Evolutionary conservation across 2,113 vertebrate species (phyloP).

Genomic region (Panthera leo): DNA sequence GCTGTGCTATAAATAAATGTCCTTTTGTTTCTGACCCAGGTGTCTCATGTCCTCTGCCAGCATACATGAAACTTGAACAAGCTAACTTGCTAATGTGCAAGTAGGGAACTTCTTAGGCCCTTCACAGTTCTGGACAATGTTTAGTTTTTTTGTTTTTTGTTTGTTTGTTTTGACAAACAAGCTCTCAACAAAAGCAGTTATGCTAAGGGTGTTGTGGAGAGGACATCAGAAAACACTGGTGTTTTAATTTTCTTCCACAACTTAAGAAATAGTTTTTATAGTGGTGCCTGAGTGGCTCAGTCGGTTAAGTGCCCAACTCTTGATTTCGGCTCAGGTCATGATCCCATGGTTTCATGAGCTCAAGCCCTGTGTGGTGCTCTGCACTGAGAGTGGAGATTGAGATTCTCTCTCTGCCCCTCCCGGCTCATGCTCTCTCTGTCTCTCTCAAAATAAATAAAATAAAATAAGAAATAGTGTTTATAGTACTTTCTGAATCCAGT

Average conservation of each 20-base stretch:
- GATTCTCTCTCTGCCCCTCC: too few relatives aligned
- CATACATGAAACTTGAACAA: not conserved
- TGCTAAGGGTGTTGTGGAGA: conserved; percentile 44
- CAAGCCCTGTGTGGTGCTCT: too few relatives aligned
- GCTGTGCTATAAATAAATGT: not conserved
- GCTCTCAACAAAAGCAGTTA: not conserved
- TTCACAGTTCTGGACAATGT: not conserved
- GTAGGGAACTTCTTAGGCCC: not conserved
- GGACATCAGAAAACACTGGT: conserved; percentile 27
- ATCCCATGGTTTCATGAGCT: too few relatives aligned
- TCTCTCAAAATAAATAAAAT: too few relatives aligned
- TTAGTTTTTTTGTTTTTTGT: not conserved
- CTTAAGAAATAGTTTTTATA: not conserved
- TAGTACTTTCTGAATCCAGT: conserved; percentile 62
- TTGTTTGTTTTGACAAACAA: not conserved
- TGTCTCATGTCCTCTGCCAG: not conserved
- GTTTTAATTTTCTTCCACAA: conserved; percentile 68
- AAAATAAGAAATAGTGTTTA: conserved; percentile 67
- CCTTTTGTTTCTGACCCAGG: not conserved
- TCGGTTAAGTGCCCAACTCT: too few relatives aligned
- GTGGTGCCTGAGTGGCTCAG: too few relatives aligned
- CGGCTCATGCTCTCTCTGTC: too few relatives aligned
- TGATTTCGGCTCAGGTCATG: too few relatives aligned
- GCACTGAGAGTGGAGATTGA: too few relatives aligned
- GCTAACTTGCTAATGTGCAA: not conserved